Evolutionary conservation across 1,140 invertebrate genomes (phyloP).

Genomic region (Drosophila albomicans): DNA sequence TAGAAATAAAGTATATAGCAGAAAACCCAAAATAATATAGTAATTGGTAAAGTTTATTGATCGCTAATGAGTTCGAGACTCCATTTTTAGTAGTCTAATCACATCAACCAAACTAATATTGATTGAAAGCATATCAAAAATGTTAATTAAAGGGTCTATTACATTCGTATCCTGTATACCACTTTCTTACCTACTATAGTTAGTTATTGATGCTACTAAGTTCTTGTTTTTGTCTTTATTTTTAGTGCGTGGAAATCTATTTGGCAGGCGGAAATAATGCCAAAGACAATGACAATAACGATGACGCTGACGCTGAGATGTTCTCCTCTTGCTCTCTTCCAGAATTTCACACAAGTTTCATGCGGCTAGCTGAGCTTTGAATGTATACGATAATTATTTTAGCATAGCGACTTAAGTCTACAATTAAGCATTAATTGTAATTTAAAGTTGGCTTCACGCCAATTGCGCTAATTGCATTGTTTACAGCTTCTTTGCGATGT

Average conservation of each 20-base stretch:
- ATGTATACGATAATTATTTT: constrained; percentile 57
- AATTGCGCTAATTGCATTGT: constrained; percentile 41
- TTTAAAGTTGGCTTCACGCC: constrained; percentile 51
- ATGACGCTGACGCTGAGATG: background rate
- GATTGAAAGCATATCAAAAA: too few relatives aligned
- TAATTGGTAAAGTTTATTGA: too few relatives aligned
- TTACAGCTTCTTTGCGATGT: constrained; percentile 35
- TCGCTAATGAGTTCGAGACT: too few relatives aligned
- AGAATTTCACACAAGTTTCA: constrained; percentile 36
- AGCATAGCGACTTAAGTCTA: constrained; percentile 49
- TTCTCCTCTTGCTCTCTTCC: background rate
- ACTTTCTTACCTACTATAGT: too few relatives aligned
- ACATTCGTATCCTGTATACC: background rate
- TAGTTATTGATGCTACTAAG: background rate
- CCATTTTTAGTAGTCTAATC: too few relatives aligned
- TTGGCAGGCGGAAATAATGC: constrained; percentile 71
- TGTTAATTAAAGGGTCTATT: too few relatives aligned
- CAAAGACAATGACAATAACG: constrained; percentile 15
- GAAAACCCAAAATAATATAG: too few relatives aligned
- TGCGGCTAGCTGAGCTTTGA: constrained; percentile 11
- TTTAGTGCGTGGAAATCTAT: constrained; percentile 67
- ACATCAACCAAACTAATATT: too few relatives aligned
- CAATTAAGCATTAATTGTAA: constrained; percentile 78
- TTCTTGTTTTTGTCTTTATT: constrained; percentile 9
- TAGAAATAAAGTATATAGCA: too few relatives aligned